Evolutionary conservation across 2,888 invertebrate species (phyloP).

Genomic region (Helobdella robusta): DNA sequence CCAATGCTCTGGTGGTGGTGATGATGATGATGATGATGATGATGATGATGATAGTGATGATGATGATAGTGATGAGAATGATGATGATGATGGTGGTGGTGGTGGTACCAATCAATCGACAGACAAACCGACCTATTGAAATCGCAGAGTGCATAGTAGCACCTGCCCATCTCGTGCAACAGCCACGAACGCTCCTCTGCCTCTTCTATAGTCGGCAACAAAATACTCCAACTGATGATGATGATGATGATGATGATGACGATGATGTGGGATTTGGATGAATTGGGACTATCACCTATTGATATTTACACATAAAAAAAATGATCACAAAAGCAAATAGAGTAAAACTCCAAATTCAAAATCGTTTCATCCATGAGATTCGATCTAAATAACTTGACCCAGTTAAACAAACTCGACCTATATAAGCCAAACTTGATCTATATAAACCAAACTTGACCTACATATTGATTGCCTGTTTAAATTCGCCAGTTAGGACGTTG

Average conservation of each 20-base stretch:
- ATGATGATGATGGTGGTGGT: too few species aligned
- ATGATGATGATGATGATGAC: too few species aligned
- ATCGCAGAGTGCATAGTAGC: conserved; percentile 46
- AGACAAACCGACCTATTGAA: conserved; percentile 34
- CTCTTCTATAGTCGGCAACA: conserved; percentile 45
- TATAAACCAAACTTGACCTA: conserved; percentile 29
- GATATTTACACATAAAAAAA: not conserved
- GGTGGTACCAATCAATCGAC: not conserved
- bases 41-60: not conserved
- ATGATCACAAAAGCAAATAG: too few species aligned
- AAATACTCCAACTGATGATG: conserved; percentile 45
- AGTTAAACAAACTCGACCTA: too few species aligned
- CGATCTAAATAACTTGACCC: too few species aligned
- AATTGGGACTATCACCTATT: not conserved
- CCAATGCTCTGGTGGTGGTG: conserved; percentile 34
- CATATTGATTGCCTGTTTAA: conserved; percentile 47
- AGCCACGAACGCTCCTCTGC: conserved; percentile 50
- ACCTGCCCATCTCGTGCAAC: conserved; percentile 51
- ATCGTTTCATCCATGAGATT: too few species aligned
- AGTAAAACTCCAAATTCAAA: too few species aligned
- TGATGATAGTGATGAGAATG: too few species aligned
- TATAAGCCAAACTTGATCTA: too few species aligned
- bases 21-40: not conserved
- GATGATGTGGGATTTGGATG: too few species aligned
- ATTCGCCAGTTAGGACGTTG: conserved; percentile 47